Conservation (phyloP, 2,797 vertebrate genomes). For the Mormyrus proboscirostris region DNA sequence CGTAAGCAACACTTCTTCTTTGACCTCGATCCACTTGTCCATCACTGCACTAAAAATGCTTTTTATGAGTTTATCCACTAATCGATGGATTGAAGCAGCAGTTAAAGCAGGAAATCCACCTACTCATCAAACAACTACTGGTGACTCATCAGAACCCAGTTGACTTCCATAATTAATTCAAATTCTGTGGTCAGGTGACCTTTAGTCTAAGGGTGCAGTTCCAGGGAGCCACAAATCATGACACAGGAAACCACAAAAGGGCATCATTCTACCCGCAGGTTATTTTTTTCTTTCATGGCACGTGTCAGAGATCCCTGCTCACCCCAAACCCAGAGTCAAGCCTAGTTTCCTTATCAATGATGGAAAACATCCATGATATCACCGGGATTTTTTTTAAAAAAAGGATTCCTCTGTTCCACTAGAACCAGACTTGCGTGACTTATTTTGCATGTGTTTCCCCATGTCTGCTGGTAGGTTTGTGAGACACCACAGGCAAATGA, state of each 20-base stretch:
- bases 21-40: not conserved
- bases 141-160: not conserved
- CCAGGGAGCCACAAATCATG: conserved; percentile 18
- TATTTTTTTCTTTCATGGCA: not conserved
- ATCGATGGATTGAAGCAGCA: not conserved
- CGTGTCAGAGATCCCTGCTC: not conserved
- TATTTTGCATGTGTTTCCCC: conserved; percentile 56
- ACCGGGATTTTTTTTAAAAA: not conserved
- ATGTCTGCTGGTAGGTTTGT: conserved; percentile 20
- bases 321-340: not conserved
- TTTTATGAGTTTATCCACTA: not conserved
- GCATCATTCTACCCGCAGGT: not conserved
- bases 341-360: conserved; percentile 10
- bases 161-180: conserved; percentile 28
- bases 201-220: conserved; percentile 22
- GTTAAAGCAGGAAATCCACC: not conserved
- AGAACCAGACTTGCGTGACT: not conserved
- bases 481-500: conserved; percentile 35
- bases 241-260: not conserved
- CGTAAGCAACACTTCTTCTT: not conserved
- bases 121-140: not conserved
- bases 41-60: not conserved
- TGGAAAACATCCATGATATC: conserved; percentile 1
- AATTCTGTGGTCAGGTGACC: conserved; percentile 39
- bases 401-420: not conserved